Percentiles rank a stretch among this genome's conserved stretches.
Evolutionary conservation across 1,140 invertebrate species (phyloP).

Genomic region (Eupristina koningsbergeri): DNA sequence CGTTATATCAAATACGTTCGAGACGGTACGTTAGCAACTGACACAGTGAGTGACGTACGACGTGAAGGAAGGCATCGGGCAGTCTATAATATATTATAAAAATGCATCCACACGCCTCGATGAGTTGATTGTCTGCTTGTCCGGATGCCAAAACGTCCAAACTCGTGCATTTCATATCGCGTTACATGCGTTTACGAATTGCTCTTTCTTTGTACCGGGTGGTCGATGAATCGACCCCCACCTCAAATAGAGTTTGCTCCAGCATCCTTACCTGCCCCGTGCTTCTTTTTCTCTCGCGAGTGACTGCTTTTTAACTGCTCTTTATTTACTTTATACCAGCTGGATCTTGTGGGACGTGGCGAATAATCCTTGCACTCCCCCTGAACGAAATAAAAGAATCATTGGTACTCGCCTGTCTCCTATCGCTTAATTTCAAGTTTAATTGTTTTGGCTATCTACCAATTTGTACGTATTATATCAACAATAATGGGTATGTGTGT

Average conservation of each 20-base stretch:
- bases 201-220: conserved; percentile 63
- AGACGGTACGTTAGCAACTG: conserved; percentile 73
- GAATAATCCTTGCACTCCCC: background rate
- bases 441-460: too few relatives aligned
- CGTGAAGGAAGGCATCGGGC: conserved; percentile 70
- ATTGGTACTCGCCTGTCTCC: conserved; percentile 6
- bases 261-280: conserved; percentile 49
- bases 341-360: background rate
- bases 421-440: background rate
- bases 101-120: conserved; percentile 74
- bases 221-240: conserved; percentile 63
- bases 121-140: conserved; percentile 75
- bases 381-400: background rate
- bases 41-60: conserved; percentile 74
- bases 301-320: background rate
- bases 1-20: conserved; percentile 73
- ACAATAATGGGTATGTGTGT: too few relatives aligned
- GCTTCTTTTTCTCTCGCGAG: conserved; percentile 23
- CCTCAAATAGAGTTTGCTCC: conserved; percentile 36
- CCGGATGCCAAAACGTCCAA: conserved; percentile 74
- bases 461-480: too few relatives aligned
- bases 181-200: conserved; percentile 67
- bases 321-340: conserved; percentile 12
- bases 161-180: conserved; percentile 73
- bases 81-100: conserved; percentile 75